phyloP scores from a whole-genome alignment of 2,797 vertebrate genomes.

The Gadopsis bispinosus region DNA sequence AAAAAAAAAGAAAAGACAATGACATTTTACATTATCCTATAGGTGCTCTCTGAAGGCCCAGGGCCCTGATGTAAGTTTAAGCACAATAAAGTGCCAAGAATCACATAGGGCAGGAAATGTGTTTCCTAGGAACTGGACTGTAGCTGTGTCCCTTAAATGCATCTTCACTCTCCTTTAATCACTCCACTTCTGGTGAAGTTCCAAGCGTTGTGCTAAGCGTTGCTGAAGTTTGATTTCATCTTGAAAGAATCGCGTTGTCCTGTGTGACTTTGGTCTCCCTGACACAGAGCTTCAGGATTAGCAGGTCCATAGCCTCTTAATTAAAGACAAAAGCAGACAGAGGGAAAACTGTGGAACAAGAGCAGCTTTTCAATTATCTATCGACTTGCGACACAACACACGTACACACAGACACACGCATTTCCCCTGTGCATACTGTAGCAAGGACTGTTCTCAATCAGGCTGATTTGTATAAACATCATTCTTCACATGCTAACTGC shows the following conservation, averaged over 20 bases:
- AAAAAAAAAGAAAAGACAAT: neutral
- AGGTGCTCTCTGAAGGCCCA: neutral
- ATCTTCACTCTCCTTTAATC: constrained; percentile 20
- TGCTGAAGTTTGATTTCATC: constrained; percentile 57
- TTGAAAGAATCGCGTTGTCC: constrained; percentile 50
- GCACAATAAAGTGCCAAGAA: neutral
- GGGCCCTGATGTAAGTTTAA: neutral
- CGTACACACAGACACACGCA: constrained; percentile 17
- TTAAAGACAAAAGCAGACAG: constrained; percentile 74
- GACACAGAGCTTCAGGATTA: constrained; percentile 68
- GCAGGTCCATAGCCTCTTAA: constrained; percentile 69
- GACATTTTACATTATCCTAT: neutral
- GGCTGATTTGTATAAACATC: neutral
- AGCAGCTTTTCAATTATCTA: constrained; percentile 80
- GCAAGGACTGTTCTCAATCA: neutral
- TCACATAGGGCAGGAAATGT: neutral
- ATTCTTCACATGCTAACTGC: neutral
- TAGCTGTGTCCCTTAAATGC: neutral
- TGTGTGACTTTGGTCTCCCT: constrained; percentile 68
- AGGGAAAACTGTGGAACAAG: constrained; percentile 55
- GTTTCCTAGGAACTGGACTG: neutral
- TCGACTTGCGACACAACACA: constrained; percentile 53
- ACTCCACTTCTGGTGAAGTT: neutral
- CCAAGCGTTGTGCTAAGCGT: constrained; percentile 20
- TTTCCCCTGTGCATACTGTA: constrained; percentile 12